Base-by-base conservation (phyloP, 2,113 vertebrate genomes). In the Campylomormyrus numenius region DNA sequence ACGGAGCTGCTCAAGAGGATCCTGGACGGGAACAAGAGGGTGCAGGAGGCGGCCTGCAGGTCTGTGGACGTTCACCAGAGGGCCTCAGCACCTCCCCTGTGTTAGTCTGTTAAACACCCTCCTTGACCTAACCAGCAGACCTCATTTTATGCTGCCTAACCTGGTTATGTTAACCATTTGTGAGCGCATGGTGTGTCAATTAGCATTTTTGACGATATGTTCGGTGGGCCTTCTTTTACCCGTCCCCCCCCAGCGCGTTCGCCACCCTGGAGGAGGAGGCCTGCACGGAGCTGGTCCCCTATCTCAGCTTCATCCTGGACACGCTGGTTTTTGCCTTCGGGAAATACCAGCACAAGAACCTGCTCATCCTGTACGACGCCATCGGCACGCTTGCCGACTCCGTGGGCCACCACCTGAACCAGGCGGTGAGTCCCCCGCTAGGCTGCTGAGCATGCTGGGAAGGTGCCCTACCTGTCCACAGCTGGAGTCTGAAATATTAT, bases 41-140 rank as follows among this genome's bases (percentile, higher is more conserved):
- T 99, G 56, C 98, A 99, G 94, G 98, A 99, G 93, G 98, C 98
- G 0, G 98, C 98, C 0, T 99, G 98, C 97, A 98, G 98, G 97
- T 98, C 88, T 88, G 48, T 87, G 52, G 11, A 77, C 15, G 0
- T 39, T 3, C 70, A 77, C 1, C 62, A 13, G n/a, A 66, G 24
- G 9, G n/a, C 62, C 62, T 31, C n/a, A 4, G 62, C 62, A 66
- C n/a, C 62, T 66, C n/a, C 62, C 62, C 9, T 5, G 1, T 74
- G 10, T 35, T 74, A 15, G 27, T 74, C 70, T 39, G 31, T 74
- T 35, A 74, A 39, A 74, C 4, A 77, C 15, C 31, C 70, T 77
- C 27, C n/a, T 66, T 1, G n/a, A 11, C n/a, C n/a, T 27, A 66
- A 66, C n/a, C n/a, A 11, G 62, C 62, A 66, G n/a, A 21, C 62